A percentile compares a stretch with the other conserved stretches of the same genome.
phyloP scores from a whole-genome alignment of 2,888 invertebrate genomes.

The Cephus runcator region DNA sequence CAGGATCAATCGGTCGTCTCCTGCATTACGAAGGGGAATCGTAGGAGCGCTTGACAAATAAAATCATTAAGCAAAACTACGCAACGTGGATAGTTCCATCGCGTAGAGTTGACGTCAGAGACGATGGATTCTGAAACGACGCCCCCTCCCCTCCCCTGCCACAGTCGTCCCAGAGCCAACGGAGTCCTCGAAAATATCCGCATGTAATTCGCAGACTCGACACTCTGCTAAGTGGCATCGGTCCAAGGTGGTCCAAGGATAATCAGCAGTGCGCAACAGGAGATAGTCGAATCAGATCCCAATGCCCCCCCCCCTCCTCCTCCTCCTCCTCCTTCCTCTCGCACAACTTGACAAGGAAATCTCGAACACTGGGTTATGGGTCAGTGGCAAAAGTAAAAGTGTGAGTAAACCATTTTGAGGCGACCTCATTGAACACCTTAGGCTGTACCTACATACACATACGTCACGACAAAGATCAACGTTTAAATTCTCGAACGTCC shows the following conservation, averaged over 20 bases:
- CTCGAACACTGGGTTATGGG: background rate
- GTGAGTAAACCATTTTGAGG: background rate
- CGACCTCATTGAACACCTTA: background rate
- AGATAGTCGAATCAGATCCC: background rate
- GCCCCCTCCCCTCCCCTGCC: background rate
- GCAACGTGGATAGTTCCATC: conserved; percentile 33
- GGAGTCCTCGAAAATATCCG: background rate
- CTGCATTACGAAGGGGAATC: background rate
- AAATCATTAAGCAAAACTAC: conserved; percentile 39
- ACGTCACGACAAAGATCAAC: background rate
- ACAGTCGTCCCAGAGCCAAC: background rate
- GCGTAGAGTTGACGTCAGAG: conserved; percentile 29
- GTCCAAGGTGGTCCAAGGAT: background rate
- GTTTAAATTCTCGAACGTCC: background rate
- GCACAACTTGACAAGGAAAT: background rate
- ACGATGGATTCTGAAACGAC: conserved; percentile 23
- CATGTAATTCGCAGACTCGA: background rate
- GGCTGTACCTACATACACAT: background rate
- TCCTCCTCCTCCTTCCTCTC: background rate
- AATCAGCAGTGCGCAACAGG: too few species aligned
- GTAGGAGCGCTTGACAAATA: background rate
- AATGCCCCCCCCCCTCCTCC: background rate
- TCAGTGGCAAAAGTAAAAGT: conserved; percentile 8
- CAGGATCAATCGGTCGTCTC: background rate
- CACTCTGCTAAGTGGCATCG: background rate